Evolutionary conservation across 2,888 invertebrate genomes (phyloP), one percentile per base, ranked within the genome.

Genomic region (Creontiades dilutus): DNA sequence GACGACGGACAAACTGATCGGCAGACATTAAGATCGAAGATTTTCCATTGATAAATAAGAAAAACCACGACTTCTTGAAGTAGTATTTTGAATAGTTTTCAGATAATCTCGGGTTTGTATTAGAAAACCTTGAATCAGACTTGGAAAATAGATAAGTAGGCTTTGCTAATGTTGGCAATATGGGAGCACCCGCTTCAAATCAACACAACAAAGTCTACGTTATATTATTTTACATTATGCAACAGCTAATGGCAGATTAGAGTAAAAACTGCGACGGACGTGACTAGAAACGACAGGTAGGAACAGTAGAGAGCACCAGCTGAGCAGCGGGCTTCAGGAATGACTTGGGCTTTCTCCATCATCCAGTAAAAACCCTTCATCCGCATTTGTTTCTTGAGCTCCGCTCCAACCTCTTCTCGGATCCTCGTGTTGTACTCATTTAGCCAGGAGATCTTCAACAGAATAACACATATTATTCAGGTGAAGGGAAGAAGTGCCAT

Each of bases 361-460:
- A 97, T 96, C 97, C 97, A 98, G 92, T 96, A 95, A 93, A 96
- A 96, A 0, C 96, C 97, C 90, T 95, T 95, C 93, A 95, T 95
- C 91, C 95, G 95, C 0, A 95, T 95, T 92, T 96, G 95, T 57
- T 94, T 94, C 92, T 96, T 96, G 68, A 98, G 93, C 92, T 97
- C 96, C 0, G 95, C 95, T 0, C 97, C 97, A 4, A 98, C 96
- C 81, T 95, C 94, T 90, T 95, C 94, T 55, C 96, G 94, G 90
- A 97, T 96, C 91, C 95, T 94, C 14, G 95, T 94, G 93, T 97
- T 97, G 93, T 97, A 97, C 13, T 95, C 94, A 92, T 97, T 97
- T 86, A 97, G 93, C 96, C 97, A 97, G 46, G 94, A 95, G 93
- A 95, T 95, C 97, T 97, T 93, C 76, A 93, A 94, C 90, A 91